Evolutionary conservation across 2,797 vertebrate genomes (phyloP).

Genomic region (Lepilemur septentrionalis): DNA sequence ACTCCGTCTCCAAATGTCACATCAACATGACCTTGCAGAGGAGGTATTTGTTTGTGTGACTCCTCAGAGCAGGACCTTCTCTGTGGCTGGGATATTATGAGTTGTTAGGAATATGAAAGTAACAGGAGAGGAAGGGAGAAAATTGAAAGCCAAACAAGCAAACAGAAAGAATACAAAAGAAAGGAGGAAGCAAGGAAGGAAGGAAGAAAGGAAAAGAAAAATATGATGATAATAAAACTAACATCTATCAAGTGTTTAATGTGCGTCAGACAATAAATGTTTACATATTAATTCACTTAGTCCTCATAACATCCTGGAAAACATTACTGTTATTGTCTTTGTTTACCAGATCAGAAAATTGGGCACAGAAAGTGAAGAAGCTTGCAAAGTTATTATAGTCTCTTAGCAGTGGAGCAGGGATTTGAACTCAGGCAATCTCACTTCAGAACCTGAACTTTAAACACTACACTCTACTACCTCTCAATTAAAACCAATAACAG

Average conservation of each 20-base stretch:
- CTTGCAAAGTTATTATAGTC: neutral
- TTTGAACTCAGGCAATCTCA: neutral
- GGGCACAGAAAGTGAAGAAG: neutral
- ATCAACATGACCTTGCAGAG: slow-evolving; percentile 58
- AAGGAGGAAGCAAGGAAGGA: neutral
- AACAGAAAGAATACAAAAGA: neutral
- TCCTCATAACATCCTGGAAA: neutral
- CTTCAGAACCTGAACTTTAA: neutral
- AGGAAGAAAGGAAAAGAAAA: neutral
- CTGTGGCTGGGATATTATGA: neutral
- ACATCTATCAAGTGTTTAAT: neutral
- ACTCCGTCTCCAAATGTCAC: slow-evolving; percentile 53
- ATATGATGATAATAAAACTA: neutral
- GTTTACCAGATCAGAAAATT: neutral
- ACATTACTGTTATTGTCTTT: neutral
- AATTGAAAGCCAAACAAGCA: slow-evolving; percentile 29
- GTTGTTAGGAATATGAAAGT: slow-evolving; percentile 56
- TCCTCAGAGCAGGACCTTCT: slow-evolving; percentile 21
- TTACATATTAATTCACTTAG: neutral
- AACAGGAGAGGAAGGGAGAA: neutral
- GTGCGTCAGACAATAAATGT: neutral
- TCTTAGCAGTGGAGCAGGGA: neutral
- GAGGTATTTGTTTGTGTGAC: slow-evolving; percentile 56
- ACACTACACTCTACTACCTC: neutral
- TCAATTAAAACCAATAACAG: neutral